A percentile compares a stretch with the other conserved stretches of the same genome.
phyloP scores from a whole-genome alignment of 2,888 invertebrate species.

The Onchidella celtica region DNA sequence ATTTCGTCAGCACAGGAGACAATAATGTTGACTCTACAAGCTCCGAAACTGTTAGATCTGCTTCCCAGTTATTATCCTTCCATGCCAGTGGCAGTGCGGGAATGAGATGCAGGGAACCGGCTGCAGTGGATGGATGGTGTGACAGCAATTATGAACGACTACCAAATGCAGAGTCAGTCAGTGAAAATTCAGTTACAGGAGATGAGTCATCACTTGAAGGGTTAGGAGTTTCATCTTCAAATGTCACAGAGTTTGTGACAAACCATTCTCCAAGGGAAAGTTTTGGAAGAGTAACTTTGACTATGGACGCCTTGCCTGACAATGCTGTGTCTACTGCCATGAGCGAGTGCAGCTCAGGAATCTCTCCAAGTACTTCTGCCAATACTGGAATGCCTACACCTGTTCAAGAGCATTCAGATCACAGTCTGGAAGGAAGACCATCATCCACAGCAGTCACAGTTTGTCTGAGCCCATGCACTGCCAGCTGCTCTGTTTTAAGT shows the following conservation, averaged over 20 bases:
- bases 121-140: constrained; percentile 38
- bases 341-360: not conserved
- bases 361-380: constrained; percentile 14
- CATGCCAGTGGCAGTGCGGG: not conserved
- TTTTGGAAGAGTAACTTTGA: not conserved
- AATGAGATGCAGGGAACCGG: not conserved
- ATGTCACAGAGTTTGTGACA: constrained; percentile 12
- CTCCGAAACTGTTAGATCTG: constrained; percentile 1
- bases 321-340: constrained; percentile 14
- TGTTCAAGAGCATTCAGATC: constrained; percentile 6
- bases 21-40: constrained; percentile 53
- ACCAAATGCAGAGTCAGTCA: not conserved
- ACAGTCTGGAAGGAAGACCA: constrained; percentile 14
- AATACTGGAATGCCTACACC: not conserved
- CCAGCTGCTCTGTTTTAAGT: not conserved
- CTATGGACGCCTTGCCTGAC: constrained; percentile 5
- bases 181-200: constrained; percentile 20
- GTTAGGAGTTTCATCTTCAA: constrained; percentile 49
- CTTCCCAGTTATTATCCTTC: not conserved
- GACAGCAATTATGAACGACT: constrained; percentile 52
- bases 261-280: constrained; percentile 21
- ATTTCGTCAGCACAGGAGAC: constrained; percentile 30
- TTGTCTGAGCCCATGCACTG: not conserved
- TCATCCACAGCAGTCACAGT: constrained; percentile 14
- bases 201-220: constrained; percentile 43